Base-by-base conservation (phyloP, 2,888 invertebrate genomes). In the Tetanocera ferruginea region DNA sequence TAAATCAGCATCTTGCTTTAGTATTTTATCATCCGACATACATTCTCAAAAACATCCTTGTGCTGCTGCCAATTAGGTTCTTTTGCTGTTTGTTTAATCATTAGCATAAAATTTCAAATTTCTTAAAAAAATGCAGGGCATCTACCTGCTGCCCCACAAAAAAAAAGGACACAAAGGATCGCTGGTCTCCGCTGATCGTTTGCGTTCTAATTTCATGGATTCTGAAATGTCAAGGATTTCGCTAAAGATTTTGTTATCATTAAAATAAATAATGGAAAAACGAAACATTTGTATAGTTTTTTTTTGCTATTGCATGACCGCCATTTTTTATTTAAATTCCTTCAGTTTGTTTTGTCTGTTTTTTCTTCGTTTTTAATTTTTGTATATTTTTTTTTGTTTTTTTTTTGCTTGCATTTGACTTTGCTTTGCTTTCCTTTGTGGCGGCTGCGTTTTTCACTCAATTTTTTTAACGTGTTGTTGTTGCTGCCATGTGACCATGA, bases 401-500 rank as follows among this genome's bases (percentile, higher is more conserved):
- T 17, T 25, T 4, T 57, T 60, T 60, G 25, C 60, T 23, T 57
- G 23, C 57, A 57, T 25, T 28, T 60, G 60, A 60, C 28, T 60
- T 60, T 60, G 60, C 60, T 60, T 60, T 60, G 25, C 11, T 60
- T 23, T 60, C 5, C 28, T 23, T 28, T 60, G 25, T 60, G 23
- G 25, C 69, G 69, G 25, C 49, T 51, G 69, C 69, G 17, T 49
- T 69, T 69, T 51, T 49, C 17, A 25, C 23, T n/a, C 0, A 9
- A 43, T 51, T 28, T 64, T 64, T 52, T 25, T 14, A 17, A 0
- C 11, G 5, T 52, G 19, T 57, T 37, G 69, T 52, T 31, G 43
- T 9, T 73, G 49, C 51, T 51, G 14, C 51, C 37, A 71, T 80
- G 79, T 80, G 80, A 80, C 80, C 80, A 79, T 80, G 79, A 78